Evolutionary conservation across 2,888 invertebrate species (phyloP).

Genomic region (Anoplius nigerrimus): DNA sequence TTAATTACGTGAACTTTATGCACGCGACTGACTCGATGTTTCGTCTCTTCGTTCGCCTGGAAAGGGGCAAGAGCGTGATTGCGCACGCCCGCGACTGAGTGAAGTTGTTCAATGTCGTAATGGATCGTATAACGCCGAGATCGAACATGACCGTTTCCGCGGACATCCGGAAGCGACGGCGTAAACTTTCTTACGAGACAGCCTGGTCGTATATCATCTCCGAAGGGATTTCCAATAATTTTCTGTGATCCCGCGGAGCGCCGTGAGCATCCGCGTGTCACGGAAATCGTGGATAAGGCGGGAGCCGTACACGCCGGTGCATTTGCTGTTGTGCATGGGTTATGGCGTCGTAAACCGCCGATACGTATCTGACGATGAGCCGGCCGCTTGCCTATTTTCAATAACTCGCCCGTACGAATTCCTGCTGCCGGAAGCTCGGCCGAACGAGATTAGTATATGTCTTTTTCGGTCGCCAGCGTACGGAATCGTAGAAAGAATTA

Average conservation of each 20-base stretch:
- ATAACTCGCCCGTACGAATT: conserved; percentile 18
- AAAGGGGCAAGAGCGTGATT: no score
- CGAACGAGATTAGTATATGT: no score
- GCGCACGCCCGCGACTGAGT: no score
- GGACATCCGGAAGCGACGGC: conserved; percentile 17
- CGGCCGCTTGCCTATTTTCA: conserved; percentile 30
- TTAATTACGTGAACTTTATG: no score
- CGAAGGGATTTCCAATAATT: conserved; percentile 52
- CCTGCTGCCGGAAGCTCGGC: neutral
- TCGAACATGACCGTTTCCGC: conserved; percentile 19
- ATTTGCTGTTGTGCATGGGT: conserved; percentile 27
- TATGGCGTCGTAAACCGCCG: conserved; percentile 36
- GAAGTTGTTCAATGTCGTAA: conserved; percentile 34
- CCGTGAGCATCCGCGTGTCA: conserved; percentile 26
- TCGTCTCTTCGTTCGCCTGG: no score
- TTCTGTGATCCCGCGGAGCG: conserved; percentile 27
- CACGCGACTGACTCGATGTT: no score
- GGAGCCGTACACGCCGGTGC: conserved; percentile 14
- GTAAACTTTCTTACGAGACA: conserved; percentile 44
- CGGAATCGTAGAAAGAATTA: no score
- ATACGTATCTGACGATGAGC: conserved; percentile 23
- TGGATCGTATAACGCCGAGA: conserved; percentile 19
- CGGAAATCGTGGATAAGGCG: conserved; percentile 13
- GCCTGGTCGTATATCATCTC: conserved; percentile 24
- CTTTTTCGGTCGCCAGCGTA: no score